Percentiles rank a stretch among this genome's conserved stretches.
These are phyloP conservation scores for Aricia artaxerxes DNA, from an alignment of 2,888 invertebrate genomes.

Conservation along the genomic window DNA sequence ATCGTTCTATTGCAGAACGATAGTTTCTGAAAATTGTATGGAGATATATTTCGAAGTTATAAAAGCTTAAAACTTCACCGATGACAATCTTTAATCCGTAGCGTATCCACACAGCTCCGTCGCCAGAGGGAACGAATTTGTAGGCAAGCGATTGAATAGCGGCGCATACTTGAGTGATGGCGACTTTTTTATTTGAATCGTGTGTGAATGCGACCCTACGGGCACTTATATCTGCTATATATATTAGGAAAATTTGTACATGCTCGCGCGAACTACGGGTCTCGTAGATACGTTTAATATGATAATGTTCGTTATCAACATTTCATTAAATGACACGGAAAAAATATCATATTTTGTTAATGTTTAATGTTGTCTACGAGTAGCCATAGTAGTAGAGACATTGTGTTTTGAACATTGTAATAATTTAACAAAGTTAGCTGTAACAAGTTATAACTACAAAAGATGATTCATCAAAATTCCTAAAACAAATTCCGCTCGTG, in stretches of 20 bases:
- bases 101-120: slow-evolving; percentile 56
- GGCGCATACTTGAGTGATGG: slow-evolving; percentile 80
- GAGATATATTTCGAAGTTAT: neutral
- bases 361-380: neutral
- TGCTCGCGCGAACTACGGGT: neutral
- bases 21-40: neutral
- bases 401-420: neutral
- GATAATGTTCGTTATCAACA: neutral
- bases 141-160: slow-evolving; percentile 74
- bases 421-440: neutral
- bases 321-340: too few species aligned
- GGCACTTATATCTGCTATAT: slow-evolving; percentile 31
- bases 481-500: neutral
- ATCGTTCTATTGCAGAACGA: neutral
- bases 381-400: too few species aligned
- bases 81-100: slow-evolving; percentile 28
- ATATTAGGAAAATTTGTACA: neutral
- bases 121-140: slow-evolving; percentile 64
- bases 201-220: slow-evolving; percentile 73
- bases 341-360: too few species aligned
- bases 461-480: neutral
- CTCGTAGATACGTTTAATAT: neutral
- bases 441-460: neutral
- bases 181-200: slow-evolving; percentile 81
- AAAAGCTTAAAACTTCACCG: neutral